Evolutionary conservation across 2,113 vertebrate species (phyloP), one percentile per base, ranked within the genome.

Genomic region (Triplophysa dalaica): DNA sequence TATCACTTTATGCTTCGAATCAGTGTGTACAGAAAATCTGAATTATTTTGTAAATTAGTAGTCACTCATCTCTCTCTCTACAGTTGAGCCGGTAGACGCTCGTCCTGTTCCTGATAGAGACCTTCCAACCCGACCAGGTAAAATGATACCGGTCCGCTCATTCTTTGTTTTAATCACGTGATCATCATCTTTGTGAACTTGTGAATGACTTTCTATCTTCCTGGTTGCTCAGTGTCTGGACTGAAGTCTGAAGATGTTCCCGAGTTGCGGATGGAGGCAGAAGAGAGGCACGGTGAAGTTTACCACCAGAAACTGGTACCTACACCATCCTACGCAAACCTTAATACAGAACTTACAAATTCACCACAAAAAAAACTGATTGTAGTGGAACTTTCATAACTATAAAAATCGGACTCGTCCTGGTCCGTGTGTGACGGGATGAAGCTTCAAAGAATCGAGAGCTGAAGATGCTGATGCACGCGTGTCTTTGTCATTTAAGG

Each of bases 301-400:
- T 97, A 96, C 90, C 98, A 98, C 90, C 98, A 99, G 87, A 99
- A 99, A 89, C 89, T 98, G 95, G 96, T 98, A 87, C 75, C 48
- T 7, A 45, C 21, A 67, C 63, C 11, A 50, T 17, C 68, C 19
- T 33, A 33, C 50, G 17, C 19, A 17, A 26, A 33, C n/a, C 43
- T 52, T 21, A 68, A 75, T 60, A n/a, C 14, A 74, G 8, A 56
- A 66, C 45, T 70, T 43, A 43, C 41, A 10, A 11, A 11, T 45
- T 38, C 33, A 38, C 5, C 0, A 38, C 33, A 6, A 38, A 5
- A 38, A 38, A 48, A 48, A 48, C 8, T 12, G 12, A 13, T 12
- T 12, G 45, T 48, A 12, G 9, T 11, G 12, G 12, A 52, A 12
- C 4, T 14, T 14, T 52, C 50, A 52, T 14, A 17, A 17, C 43